Conservation (phyloP, 2,113 vertebrate species). For the Rhea americana region DNA sequence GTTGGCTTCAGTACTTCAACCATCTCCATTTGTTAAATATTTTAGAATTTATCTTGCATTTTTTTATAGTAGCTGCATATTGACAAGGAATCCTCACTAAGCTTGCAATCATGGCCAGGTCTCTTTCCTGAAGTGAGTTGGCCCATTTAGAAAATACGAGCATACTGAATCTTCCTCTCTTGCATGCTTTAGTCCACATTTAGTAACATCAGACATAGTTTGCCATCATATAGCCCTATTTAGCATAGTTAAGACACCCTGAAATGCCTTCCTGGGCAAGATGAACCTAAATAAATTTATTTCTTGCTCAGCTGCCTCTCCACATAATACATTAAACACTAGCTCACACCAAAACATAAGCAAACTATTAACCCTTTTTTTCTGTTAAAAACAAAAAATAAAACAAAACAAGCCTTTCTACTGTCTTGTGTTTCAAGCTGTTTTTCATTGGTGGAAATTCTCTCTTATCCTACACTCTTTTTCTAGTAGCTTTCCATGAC, state of each 20-base stretch:
- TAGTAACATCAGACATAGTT: background rate
- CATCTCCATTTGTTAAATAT: background rate
- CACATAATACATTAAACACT: background rate
- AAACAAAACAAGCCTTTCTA: background rate
- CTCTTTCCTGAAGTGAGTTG: too few relatives aligned
- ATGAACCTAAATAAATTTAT: background rate
- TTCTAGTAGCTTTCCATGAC: background rate
- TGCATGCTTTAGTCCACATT: background rate
- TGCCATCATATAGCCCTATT: background rate
- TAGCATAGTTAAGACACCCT: background rate
- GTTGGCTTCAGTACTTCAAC: background rate
- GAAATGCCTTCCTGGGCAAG: background rate
- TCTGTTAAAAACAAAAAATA: background rate
- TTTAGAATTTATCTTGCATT: background rate
- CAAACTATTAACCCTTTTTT: background rate
- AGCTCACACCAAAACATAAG: background rate
- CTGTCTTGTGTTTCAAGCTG: background rate
- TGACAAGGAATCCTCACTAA: background rate
- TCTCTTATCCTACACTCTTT: background rate
- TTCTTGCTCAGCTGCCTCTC: background rate
- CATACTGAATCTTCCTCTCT: too few relatives aligned
- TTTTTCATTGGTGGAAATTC: background rate
- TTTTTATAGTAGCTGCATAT: background rate
- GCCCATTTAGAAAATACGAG: too few relatives aligned
- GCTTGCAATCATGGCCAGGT: background rate